Percentiles rank a stretch among this genome's conserved stretches.
Evolutionary conservation across 2,888 invertebrate species (phyloP).

Genomic region (Amorpha juglandis): DNA sequence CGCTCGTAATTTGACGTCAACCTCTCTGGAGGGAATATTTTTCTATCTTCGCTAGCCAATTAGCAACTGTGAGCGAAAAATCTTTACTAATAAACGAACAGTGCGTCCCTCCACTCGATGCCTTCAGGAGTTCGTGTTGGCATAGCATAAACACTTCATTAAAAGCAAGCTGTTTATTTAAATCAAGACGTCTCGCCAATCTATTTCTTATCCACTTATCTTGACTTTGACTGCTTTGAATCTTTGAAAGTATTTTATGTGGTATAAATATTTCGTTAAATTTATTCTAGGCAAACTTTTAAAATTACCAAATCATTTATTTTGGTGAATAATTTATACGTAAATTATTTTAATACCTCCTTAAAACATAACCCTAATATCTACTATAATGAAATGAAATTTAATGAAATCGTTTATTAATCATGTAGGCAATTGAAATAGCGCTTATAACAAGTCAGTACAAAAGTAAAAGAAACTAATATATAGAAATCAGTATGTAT

Average conservation of each 20-base stretch:
- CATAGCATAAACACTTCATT: constrained; percentile 5
- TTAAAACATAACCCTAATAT: no score
- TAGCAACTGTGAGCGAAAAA: background rate
- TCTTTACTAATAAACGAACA: background rate
- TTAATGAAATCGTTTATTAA: no score
- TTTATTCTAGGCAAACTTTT: background rate
- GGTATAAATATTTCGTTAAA: background rate
- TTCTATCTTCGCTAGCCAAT: constrained; percentile 1
- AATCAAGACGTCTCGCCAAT: constrained; percentile 1
- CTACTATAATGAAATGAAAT: no score
- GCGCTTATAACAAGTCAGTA: no score
- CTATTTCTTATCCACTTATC: background rate
- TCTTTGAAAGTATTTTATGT: background rate
- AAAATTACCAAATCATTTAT: background rate
- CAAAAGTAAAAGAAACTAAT: no score
- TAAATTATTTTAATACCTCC: no score
- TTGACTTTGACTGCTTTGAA: background rate
- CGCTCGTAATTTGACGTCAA: no score
- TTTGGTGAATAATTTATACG: background rate
- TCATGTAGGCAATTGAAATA: no score
- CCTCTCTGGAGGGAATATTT: no score
- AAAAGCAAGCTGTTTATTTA: constrained; percentile 20
- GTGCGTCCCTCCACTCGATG: background rate
- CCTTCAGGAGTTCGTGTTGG: constrained; percentile 1
- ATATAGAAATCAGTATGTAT: no score